These are phyloP conservation scores for Lithobates sylvaticus DNA, from an alignment of 2,797 vertebrate genomes.

Conservation along the genomic window DNA sequence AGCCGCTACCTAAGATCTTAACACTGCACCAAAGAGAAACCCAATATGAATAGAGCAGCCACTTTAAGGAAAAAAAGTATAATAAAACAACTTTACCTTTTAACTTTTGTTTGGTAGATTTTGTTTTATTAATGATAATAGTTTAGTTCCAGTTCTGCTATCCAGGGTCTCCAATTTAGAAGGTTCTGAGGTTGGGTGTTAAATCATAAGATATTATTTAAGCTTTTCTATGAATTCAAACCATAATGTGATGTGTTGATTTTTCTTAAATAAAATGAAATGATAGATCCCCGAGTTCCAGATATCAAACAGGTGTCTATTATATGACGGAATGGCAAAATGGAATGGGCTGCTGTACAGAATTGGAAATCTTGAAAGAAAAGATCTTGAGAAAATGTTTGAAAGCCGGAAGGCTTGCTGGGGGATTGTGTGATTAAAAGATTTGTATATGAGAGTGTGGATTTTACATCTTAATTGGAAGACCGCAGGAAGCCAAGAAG, in stretches of 20 bases:
- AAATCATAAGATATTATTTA: no score
- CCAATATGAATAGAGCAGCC: no score
- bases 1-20: no score
- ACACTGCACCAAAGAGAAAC: no score
- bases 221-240: neutral
- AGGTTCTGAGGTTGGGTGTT: no score
- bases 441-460: slow-evolving; percentile 24
- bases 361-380: neutral
- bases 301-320: neutral
- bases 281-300: neutral
- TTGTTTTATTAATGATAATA: no score
- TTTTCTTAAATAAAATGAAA: neutral
- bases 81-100: no score
- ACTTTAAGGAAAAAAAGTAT: no score
- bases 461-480: slow-evolving; percentile 25
- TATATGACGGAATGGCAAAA: neutral
- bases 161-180: no score
- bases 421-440: slow-evolving; percentile 28
- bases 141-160: no score
- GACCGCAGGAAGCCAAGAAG: neutral
- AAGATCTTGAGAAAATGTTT: slow-evolving; percentile 3
- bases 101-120: no score
- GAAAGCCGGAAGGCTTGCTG: slow-evolving; percentile 8
- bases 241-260: neutral
- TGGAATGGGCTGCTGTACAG: neutral